A percentile compares a stretch with the other conserved stretches of the same genome.
These are phyloP conservation scores for Tachina fera DNA, from an alignment of 2,888 invertebrate species.

Conservation along the genomic window DNA sequence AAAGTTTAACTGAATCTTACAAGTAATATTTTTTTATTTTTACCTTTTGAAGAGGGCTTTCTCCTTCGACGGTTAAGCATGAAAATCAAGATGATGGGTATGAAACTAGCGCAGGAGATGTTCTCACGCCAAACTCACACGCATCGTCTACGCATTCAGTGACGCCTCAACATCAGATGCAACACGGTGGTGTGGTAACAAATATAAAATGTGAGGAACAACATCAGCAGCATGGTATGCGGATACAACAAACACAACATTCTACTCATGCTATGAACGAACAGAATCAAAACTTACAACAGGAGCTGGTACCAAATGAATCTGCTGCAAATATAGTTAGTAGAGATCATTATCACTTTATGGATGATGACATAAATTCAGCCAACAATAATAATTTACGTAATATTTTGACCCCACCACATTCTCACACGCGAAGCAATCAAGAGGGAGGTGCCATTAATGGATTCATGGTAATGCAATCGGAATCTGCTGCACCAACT, in stretches of 20 bases:
- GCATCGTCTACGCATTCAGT: conserved; percentile 79
- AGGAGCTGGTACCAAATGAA: conserved; percentile 42
- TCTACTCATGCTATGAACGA: conserved; percentile 30
- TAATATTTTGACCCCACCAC: conserved; percentile 55
- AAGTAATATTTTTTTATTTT: neutral
- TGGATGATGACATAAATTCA: conserved; percentile 46
- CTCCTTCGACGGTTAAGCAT: conserved; percentile 82
- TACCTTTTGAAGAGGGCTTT: conserved; percentile 74
- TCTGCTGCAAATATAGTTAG: conserved; percentile 63
- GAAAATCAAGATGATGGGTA: conserved; percentile 95
- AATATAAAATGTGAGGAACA: conserved; percentile 74
- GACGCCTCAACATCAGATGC: conserved; percentile 79
- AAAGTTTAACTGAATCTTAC: neutral
- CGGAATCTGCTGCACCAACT: conserved; percentile 80
- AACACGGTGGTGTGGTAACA: conserved; percentile 71
- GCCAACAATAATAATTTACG: conserved; percentile 38
- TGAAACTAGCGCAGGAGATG: conserved; percentile 90
- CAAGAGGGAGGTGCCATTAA: conserved; percentile 23
- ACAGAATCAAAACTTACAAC: conserved; percentile 48
- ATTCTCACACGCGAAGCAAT: conserved; percentile 41
- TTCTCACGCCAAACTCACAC: conserved; percentile 82
- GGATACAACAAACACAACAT: conserved; percentile 65
- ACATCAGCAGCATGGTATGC: conserved; percentile 57
- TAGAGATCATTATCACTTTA: conserved; percentile 58
- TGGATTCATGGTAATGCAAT: conserved; percentile 48